Percentiles rank a stretch among this genome's conserved stretches.
These are phyloP conservation scores for Drosophila kurseongensis DNA, from an alignment of 1,140 invertebrate species.

Conservation along the genomic window DNA sequence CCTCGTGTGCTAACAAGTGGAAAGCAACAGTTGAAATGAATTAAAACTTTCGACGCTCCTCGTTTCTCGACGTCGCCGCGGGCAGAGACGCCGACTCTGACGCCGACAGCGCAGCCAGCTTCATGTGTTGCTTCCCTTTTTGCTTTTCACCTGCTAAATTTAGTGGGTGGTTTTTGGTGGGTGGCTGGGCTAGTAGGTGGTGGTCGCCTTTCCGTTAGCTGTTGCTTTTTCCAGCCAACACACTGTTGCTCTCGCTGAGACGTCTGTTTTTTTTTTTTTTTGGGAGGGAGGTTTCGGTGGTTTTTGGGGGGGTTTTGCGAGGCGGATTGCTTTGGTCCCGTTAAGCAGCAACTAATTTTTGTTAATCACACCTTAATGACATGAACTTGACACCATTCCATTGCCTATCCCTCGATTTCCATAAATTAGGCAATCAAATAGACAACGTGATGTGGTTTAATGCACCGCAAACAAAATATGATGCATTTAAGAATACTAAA, in stretches of 20 bases:
- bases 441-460: slow-evolving; percentile 23
- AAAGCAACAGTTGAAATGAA: slow-evolving; percentile 81
- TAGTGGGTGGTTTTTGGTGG: slow-evolving; percentile 1
- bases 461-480: background rate
- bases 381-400: slow-evolving; percentile 76
- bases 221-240: slow-evolving; percentile 55
- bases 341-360: slow-evolving; percentile 81
- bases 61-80: slow-evolving; percentile 16
- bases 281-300: background rate
- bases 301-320: background rate
- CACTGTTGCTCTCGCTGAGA: slow-evolving; percentile 56
- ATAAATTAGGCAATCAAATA: slow-evolving; percentile 62
- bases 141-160: slow-evolving; percentile 53
- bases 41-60: slow-evolving; percentile 43
- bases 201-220: slow-evolving; percentile 3
- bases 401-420: slow-evolving; percentile 49
- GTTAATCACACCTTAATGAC: slow-evolving; percentile 82
- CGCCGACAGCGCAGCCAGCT: slow-evolving; percentile 30
- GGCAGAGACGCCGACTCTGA: slow-evolving; percentile 13
- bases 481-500: no score
- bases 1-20: slow-evolving; percentile 73
- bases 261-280: slow-evolving; percentile 7
- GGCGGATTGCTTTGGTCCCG: slow-evolving; percentile 19
- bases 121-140: slow-evolving; percentile 69
- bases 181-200: background rate